These are phyloP conservation scores for Zaprionus gabonicus DNA, from an alignment of 1,140 invertebrate genomes.

Conservation along the genomic window DNA sequence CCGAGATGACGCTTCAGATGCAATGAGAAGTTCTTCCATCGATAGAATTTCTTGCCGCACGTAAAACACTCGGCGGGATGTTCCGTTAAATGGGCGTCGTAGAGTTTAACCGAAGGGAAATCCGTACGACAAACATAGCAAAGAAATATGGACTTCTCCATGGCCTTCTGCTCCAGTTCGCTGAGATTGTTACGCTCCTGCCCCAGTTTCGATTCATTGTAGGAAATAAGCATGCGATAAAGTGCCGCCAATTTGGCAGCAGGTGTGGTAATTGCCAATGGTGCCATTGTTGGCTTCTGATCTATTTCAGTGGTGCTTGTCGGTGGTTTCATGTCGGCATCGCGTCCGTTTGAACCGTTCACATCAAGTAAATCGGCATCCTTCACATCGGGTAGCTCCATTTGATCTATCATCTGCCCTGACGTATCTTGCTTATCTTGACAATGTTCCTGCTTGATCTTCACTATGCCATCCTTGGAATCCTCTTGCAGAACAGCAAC, in stretches of 20 bases:
- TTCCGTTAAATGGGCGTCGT: constrained; percentile 89
- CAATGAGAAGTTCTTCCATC: constrained; percentile 89
- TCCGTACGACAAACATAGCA: constrained; percentile 87
- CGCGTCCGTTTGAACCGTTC: constrained; percentile 31
- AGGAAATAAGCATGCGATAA: constrained; percentile 78
- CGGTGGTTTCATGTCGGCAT: constrained; percentile 61
- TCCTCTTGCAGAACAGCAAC: constrained; percentile 52
- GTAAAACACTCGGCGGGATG: constrained; percentile 92
- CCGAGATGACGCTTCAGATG: constrained; percentile 92
- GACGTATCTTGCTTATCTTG: constrained; percentile 56
- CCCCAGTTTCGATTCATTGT: constrained; percentile 78
- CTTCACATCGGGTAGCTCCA: constrained; percentile 65
- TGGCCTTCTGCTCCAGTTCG: constrained; percentile 76
- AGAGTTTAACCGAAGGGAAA: constrained; percentile 85
- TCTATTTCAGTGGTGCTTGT: constrained; percentile 51
- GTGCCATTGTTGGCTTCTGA: constrained; percentile 53
- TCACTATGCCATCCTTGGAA: constrained; percentile 76
- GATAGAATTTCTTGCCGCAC: constrained; percentile 91
- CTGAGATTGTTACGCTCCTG: constrained; percentile 74
- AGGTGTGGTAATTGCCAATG: constrained; percentile 70
- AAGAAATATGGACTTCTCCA: constrained; percentile 81
- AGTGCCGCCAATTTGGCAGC: constrained; percentile 74
- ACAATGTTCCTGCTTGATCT: constrained; percentile 78
- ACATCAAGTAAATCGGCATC: constrained; percentile 56
- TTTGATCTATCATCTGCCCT: constrained; percentile 47